A percentile compares a stretch with the other conserved stretches of the same genome.
These are phyloP conservation scores for Theonella swinhoei DNA, from an alignment of 37 sponge, comb jelly and placozoan genomes.

Conservation along the genomic window DNA sequence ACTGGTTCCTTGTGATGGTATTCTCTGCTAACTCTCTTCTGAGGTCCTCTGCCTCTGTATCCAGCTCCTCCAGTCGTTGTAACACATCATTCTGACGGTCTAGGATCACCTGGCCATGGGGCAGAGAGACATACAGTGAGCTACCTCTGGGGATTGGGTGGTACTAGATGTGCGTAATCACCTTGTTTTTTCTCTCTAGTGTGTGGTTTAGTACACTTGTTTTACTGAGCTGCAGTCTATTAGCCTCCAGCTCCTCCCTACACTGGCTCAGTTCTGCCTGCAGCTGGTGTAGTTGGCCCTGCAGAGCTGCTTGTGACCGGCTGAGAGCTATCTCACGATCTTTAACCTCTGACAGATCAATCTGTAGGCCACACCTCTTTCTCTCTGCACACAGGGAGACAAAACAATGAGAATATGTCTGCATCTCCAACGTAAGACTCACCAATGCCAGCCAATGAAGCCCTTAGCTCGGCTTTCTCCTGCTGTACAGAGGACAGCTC, in stretches of 20 bases:
- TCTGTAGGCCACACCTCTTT: background rate
- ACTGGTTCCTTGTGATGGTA: background rate
- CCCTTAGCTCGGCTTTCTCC: background rate
- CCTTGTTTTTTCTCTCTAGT: slow-evolving; percentile 39
- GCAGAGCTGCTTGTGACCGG: background rate
- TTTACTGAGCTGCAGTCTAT: slow-evolving; percentile 13
- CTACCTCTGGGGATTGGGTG: background rate
- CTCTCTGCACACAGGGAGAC: background rate
- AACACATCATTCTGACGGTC: slow-evolving; percentile 34
- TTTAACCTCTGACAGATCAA: background rate
- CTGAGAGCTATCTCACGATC: background rate
- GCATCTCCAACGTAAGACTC: background rate
- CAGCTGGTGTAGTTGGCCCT: slow-evolving; percentile 5
- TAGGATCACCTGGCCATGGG: background rate
- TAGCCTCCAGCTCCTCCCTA: background rate
- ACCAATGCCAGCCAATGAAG: background rate
- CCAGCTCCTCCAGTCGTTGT: slow-evolving; percentile 40
- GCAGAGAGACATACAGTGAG: background rate
- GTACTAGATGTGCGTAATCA: background rate
- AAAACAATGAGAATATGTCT: too few species aligned
- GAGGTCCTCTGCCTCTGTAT: slow-evolving; percentile 22
- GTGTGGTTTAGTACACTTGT: slow-evolving; percentile 1
- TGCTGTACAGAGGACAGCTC: background rate
- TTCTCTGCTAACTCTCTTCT: slow-evolving; percentile 1
- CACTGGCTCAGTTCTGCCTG: slow-evolving; percentile 4